Percentiles rank a stretch among this genome's conserved stretches.
Conservation (phyloP, 2,888 invertebrate species). For the Nomada fabriciana region DNA sequence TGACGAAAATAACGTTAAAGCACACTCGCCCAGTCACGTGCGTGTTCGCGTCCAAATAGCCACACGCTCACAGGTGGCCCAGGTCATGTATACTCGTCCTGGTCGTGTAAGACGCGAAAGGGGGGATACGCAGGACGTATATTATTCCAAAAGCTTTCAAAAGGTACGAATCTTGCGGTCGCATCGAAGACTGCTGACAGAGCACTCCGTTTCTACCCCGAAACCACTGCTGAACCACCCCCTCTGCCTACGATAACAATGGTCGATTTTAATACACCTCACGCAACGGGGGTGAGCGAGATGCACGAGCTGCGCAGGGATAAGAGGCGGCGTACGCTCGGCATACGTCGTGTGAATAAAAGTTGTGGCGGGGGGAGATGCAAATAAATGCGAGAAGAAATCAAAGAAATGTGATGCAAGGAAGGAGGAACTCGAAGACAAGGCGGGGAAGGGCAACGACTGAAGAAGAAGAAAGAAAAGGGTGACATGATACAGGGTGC, state of each 20-base stretch:
- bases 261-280: constrained; percentile 77
- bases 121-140: constrained; percentile 34
- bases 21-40: constrained; percentile 36
- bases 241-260: constrained; percentile 68
- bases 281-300: constrained; percentile 39
- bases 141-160: constrained; percentile 76
- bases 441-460: constrained; percentile 21
- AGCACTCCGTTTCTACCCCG: constrained; percentile 24
- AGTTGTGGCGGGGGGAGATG: constrained; percentile 49
- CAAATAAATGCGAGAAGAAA: neutral
- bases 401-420: constrained; percentile 16
- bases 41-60: constrained; percentile 39
- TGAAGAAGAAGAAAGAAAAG: constrained; percentile 39
- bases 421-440: constrained; percentile 26
- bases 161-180: constrained; percentile 72
- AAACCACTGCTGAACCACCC: constrained; percentile 35
- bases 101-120: constrained; percentile 5
- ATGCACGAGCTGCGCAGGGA: constrained; percentile 28
- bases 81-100: constrained; percentile 30
- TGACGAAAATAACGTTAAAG: neutral
- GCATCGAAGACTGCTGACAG: constrained; percentile 70
- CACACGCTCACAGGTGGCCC: constrained; percentile 65
- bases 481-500: constrained; percentile 35
- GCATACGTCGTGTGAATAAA: constrained; percentile 75
- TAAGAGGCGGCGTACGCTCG: constrained; percentile 62